phyloP scores from a whole-genome alignment of 2,888 invertebrate genomes.

The Pristionchus mayeri region DNA sequence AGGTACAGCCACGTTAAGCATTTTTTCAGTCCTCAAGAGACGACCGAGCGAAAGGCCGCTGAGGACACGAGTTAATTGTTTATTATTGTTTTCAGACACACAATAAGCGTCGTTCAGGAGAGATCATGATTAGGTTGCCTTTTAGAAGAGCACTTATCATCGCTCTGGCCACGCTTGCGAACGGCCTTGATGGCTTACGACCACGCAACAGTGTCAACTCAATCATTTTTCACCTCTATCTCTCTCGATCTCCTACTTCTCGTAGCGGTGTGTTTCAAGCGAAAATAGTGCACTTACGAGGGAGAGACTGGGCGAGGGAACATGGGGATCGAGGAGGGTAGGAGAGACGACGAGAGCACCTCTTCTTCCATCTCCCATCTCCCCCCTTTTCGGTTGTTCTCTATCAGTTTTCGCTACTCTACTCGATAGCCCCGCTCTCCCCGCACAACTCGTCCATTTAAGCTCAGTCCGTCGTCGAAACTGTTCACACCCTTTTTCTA shows the following conservation, averaged over 20 bases:
- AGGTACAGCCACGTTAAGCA: no score
- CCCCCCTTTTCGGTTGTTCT: slow-evolving; percentile 35
- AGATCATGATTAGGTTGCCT: no score
- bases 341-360: slow-evolving; percentile 15
- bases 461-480: no score
- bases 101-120: no score
- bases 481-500: not conserved
- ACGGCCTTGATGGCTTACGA: not conserved
- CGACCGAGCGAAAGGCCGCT: no score
- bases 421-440: not conserved
- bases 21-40: not conserved
- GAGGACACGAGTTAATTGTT: not conserved
- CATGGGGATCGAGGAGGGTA: not conserved
- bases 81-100: not conserved
- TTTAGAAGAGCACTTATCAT: no score
- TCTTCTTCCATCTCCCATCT: slow-evolving; percentile 26
- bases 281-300: not conserved
- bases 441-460: not conserved
- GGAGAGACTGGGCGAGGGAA: not conserved
- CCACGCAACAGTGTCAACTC: slow-evolving; percentile 23
- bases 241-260: not conserved
- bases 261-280: not conserved
- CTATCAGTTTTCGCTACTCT: slow-evolving; percentile 37
- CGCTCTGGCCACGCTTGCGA: not conserved
- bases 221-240: not conserved